phyloP scores from a whole-genome alignment of 1,140 invertebrate genomes.

The Drosophila tristis region DNA sequence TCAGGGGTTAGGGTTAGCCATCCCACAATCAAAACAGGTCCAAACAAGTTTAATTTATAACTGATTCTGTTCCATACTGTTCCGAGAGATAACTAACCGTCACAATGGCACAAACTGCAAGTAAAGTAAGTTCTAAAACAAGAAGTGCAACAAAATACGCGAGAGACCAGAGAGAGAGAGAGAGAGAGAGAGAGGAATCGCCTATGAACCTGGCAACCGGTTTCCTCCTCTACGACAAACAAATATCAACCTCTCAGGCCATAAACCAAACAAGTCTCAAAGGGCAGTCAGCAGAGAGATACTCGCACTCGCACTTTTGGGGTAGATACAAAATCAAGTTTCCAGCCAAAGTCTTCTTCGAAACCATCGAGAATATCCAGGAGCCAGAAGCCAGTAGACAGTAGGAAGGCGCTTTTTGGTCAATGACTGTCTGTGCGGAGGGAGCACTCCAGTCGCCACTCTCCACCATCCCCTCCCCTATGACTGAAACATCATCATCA shows the following conservation, averaged over 20 bases:
- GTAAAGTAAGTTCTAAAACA: constrained; percentile 34
- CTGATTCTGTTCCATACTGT: constrained; percentile 35
- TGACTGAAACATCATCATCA: constrained; percentile 70
- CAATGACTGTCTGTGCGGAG: constrained; percentile 45
- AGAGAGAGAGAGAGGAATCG: constrained; percentile 29
- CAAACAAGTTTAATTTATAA: constrained; percentile 56
- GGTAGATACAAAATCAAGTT: constrained; percentile 61
- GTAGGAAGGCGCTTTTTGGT: constrained; percentile 30
- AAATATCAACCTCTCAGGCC: constrained; percentile 69
- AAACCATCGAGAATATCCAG: constrained; percentile 25
- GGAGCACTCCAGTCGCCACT: not conserved
- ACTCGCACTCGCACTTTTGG: constrained; percentile 53
- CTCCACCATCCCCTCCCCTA: constrained; percentile 1
- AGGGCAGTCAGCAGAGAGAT: constrained; percentile 35
- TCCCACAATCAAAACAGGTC: constrained; percentile 54
- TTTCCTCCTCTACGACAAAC: constrained; percentile 58
- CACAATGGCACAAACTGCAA: constrained; percentile 34
- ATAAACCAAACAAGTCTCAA: constrained; percentile 69
- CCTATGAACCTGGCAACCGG: constrained; percentile 61
- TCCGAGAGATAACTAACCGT: constrained; percentile 31
- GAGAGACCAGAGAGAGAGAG: constrained; percentile 7
- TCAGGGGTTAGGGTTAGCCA: constrained; percentile 8
- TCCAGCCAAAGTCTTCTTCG: constrained; percentile 24
- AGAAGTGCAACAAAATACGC: constrained; percentile 43
- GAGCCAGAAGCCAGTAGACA: constrained; percentile 29